Percentiles rank a stretch among this genome's conserved stretches.
phyloP scores from a whole-genome alignment of 2,113 vertebrate species.

The Montifringilla adamsi region DNA sequence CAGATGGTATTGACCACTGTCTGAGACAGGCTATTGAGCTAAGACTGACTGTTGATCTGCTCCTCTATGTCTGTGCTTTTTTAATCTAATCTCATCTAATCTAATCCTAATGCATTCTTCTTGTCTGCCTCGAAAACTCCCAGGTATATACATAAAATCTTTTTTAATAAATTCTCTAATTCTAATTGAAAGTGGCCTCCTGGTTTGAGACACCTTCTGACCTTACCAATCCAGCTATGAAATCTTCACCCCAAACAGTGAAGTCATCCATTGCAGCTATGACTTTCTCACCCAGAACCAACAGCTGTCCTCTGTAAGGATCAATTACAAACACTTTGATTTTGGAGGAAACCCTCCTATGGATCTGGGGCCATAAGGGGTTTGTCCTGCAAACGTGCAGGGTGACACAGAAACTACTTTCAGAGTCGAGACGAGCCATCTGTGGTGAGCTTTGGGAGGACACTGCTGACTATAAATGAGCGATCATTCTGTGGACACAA shows the following conservation, averaged over 20 bases:
- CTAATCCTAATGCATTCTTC: background rate
- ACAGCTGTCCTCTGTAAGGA: background rate
- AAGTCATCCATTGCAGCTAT: accelerated
- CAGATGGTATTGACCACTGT: conserved; percentile 4
- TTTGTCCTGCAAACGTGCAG: background rate
- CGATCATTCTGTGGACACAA: conserved; percentile 16
- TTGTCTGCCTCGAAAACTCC: background rate
- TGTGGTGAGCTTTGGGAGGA: conserved; percentile 30
- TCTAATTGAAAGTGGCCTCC: background rate
- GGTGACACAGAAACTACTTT: background rate
- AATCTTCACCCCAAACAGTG: background rate
- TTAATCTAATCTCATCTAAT: background rate
- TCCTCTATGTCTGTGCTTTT: background rate
- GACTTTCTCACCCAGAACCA: background rate
- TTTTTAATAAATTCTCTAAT: background rate
- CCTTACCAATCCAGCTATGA: background rate
- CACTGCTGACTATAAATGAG: conserved; percentile 37
- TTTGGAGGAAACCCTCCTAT: background rate
- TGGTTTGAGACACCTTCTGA: background rate
- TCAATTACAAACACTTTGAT: background rate
- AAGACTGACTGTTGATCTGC: background rate
- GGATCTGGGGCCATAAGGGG: accelerated
- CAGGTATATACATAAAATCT: background rate
- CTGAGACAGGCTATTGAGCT: conserved; percentile 1
- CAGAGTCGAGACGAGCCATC: background rate